Evolutionary conservation across 64 coral and sea anemone species (phyloP).

Genomic region (Actinia tenebrosa): DNA sequence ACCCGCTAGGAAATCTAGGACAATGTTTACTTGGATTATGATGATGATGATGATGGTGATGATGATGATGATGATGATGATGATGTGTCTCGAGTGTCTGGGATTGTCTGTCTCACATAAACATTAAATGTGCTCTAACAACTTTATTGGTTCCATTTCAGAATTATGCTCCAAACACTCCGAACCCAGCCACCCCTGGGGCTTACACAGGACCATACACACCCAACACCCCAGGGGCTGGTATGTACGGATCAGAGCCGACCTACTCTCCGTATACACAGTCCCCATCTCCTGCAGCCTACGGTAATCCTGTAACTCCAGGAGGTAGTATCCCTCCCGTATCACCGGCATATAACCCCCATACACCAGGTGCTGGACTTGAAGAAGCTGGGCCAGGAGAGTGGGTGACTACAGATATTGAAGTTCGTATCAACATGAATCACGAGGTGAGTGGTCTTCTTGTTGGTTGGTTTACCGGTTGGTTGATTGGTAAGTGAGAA

Average conservation of each 20-base stretch:
- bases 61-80: too few species aligned
- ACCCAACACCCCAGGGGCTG: slow-evolving; percentile 85
- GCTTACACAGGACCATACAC: slow-evolving; percentile 87
- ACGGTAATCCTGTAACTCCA: slow-evolving; percentile 88
- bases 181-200: slow-evolving; percentile 92
- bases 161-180: slow-evolving; percentile 72
- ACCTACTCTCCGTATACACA: slow-evolving; percentile 94
- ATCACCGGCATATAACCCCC: slow-evolving; percentile 83
- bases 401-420: slow-evolving; percentile 93
- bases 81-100: too few species aligned
- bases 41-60: too few species aligned
- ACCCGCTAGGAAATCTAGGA: too few species aligned
- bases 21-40: too few species aligned
- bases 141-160: background rate
- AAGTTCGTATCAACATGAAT: slow-evolving; percentile 90
- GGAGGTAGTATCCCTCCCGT: slow-evolving; percentile 83
- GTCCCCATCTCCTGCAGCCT: slow-evolving; percentile 85
- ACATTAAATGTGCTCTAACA: background rate
- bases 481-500: too few species aligned
- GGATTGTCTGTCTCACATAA: background rate
- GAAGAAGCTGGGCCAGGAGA: slow-evolving; percentile 70
- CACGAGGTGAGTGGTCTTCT: slow-evolving; percentile 60
- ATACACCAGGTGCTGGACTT: slow-evolving; percentile 79
- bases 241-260: slow-evolving; percentile 97
- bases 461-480: too few species aligned